Evolutionary conservation across 2,888 invertebrate genomes (phyloP), one percentile per base, ranked within the genome.

Genomic region (Spialia ferax): DNA sequence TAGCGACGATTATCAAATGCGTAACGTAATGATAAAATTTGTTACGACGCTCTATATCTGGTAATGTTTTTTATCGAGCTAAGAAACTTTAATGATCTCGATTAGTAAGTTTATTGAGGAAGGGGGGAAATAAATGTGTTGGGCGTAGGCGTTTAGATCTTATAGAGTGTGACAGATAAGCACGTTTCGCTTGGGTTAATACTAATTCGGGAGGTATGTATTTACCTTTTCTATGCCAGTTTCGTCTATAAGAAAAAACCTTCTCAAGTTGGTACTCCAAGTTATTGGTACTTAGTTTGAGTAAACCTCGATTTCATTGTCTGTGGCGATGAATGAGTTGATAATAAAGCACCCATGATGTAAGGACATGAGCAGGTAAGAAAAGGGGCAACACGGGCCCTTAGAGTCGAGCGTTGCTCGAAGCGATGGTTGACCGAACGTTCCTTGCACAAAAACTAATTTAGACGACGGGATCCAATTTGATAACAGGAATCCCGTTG

Each of bases 401-500:
- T 82, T 80, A 82, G 82, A 87, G 86, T 82, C 86, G 86, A 84
- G 78, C 79, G 84, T 91, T 63, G 82, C 81, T 81, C 73, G 74
- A 75, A 81, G 82, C 82, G 74, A 82, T 74, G 80, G 71, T 75
- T 77, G 79, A 88, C 91, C 90, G 85, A 74, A 77, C 82, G 77
- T 84, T 87, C 85, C 79, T 87, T 86, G 81, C 83, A 87, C 82
- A 89, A 91, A 92, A 92, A 90, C 85, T 85, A 89, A 91, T 91
- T 91, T 91, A 84, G 87, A 83, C 81, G 87, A 87, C 85, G 88
- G 87, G 83, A 83, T 81, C 86, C 88, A 83, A 85, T 86, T 88
- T 87, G 91, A 92, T 92, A 89, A 88, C 90, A 88, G 89, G 91
- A 91, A 88, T 91, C 89, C 91, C 91, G 91, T 91, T 89, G 92